phyloP scores from a whole-genome alignment of 2,113 vertebrate species.

The Nannobrachium achirus region DNA sequence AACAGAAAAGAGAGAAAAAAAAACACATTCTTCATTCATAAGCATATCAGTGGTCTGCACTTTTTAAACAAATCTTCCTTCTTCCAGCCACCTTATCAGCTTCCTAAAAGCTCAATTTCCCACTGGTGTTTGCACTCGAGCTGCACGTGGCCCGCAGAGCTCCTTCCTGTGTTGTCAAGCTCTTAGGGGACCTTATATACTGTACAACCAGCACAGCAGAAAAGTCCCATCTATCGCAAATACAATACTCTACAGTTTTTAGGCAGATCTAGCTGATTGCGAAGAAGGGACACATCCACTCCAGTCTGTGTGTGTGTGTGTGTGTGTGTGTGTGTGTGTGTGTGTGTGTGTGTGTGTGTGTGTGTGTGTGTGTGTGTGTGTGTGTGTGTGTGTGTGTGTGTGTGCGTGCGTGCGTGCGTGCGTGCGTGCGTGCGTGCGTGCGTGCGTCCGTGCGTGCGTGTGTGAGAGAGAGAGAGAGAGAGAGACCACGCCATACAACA shows the following conservation, averaged over 20 bases:
- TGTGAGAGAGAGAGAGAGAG: neutral
- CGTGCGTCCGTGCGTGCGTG: neutral
- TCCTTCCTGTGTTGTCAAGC: constrained; percentile 8
- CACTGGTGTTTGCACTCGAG: constrained; percentile 13
- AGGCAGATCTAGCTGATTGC: constrained; percentile 47
- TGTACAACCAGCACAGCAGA: neutral
- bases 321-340: neutral
- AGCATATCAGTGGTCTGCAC: constrained; percentile 1
- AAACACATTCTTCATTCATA: neutral
- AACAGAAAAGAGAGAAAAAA: too few species aligned
- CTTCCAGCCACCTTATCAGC: neutral
- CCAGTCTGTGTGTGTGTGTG: too few species aligned
- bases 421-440: neutral
- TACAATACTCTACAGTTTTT: constrained; percentile 43
- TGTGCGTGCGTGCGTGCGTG: neutral
- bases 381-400: neutral
- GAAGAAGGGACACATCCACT: constrained; percentile 51
- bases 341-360: neutral
- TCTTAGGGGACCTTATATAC: constrained; percentile 5
- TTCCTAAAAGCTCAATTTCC: neutral
- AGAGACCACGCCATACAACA: too few species aligned
- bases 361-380: neutral
- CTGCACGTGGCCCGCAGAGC: constrained; percentile 7
- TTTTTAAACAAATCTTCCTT: constrained; percentile 11
- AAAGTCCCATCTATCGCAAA: constrained; percentile 36